Percentiles rank a stretch among this genome's conserved stretches.
Evolutionary conservation across 2,113 vertebrate species (phyloP).

Genomic region (Panthera tigris): DNA sequence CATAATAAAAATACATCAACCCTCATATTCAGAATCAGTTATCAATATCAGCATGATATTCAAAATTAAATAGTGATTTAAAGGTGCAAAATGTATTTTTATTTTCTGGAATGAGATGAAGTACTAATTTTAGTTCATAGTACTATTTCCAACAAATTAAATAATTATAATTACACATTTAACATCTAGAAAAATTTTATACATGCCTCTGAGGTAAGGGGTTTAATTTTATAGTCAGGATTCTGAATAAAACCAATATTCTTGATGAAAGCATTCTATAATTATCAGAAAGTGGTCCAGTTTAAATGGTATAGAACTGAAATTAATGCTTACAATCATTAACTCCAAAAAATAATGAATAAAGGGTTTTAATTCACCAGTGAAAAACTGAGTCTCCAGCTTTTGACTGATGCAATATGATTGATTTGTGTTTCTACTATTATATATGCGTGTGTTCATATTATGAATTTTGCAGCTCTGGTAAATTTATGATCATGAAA

Average conservation of each 20-base stretch:
- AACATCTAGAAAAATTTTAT: slow-evolving; percentile 35
- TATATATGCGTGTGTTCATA: neutral
- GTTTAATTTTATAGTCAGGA: slow-evolving; percentile 19
- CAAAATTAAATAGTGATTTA: slow-evolving; percentile 62
- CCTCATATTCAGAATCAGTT: slow-evolving; percentile 14
- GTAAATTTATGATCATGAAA: neutral
- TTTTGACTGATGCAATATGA: neutral
- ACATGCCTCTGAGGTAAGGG: neutral
- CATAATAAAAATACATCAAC: neutral
- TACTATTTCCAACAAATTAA: slow-evolving; percentile 41
- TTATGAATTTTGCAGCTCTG: neutral
- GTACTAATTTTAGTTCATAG: neutral
- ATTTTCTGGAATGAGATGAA: slow-evolving; percentile 66
- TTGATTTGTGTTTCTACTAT: neutral
- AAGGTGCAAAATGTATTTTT: slow-evolving; percentile 55
- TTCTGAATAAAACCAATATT: slow-evolving; percentile 36
- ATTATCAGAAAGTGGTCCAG: neutral
- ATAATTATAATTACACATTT: neutral
- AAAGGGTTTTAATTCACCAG: slow-evolving; percentile 4
- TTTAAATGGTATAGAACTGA: neutral
- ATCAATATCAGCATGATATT: slow-evolving; percentile 64
- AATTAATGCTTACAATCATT: slow-evolving; percentile 15
- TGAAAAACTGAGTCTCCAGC: neutral
- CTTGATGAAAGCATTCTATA: slow-evolving; percentile 16
- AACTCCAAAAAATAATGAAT: neutral